A percentile compares a stretch with the other conserved stretches of the same genome.
Evolutionary conservation across 2,113 vertebrate species (phyloP).

Genomic region (Pterocles burchelli): DNA sequence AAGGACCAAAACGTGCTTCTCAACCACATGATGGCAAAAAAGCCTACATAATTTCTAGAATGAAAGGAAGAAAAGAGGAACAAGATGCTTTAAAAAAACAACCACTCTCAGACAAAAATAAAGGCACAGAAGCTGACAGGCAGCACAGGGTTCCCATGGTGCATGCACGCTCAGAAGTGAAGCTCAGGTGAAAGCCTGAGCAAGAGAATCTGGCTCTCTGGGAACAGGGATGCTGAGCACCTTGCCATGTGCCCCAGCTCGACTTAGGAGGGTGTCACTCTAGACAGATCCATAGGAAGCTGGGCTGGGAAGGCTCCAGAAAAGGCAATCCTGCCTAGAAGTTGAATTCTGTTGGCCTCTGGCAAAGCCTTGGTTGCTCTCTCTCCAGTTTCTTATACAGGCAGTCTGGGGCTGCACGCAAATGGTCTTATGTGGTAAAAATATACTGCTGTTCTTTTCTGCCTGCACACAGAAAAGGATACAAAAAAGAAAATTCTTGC

Average conservation of each 20-base stretch:
- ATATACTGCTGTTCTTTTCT: not conserved
- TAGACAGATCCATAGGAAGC: not conserved
- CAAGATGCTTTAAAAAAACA: not conserved
- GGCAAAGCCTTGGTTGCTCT: not conserved
- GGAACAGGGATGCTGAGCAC: not conserved
- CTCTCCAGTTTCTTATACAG: not conserved
- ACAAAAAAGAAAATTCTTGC: not conserved
- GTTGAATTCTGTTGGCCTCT: not conserved
- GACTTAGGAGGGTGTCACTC: not conserved
- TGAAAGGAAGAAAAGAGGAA: not conserved
- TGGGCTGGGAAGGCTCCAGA: not conserved
- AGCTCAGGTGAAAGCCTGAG: not conserved
- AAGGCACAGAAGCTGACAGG: not conserved
- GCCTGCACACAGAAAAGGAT: not conserved
- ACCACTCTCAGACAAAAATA: not conserved
- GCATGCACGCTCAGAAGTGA: not conserved
- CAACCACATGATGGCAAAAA: not conserved
- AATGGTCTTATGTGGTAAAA: not conserved
- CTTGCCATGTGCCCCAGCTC: not conserved
- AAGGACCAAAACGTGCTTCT: fast-evolving
- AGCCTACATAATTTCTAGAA: not conserved
- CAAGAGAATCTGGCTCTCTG: not conserved
- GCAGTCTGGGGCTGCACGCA: not conserved
- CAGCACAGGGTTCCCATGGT: not conserved
- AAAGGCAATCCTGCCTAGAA: not conserved